Conservation (phyloP, 2,888 invertebrate species). For the Saturnia japonica region DNA sequence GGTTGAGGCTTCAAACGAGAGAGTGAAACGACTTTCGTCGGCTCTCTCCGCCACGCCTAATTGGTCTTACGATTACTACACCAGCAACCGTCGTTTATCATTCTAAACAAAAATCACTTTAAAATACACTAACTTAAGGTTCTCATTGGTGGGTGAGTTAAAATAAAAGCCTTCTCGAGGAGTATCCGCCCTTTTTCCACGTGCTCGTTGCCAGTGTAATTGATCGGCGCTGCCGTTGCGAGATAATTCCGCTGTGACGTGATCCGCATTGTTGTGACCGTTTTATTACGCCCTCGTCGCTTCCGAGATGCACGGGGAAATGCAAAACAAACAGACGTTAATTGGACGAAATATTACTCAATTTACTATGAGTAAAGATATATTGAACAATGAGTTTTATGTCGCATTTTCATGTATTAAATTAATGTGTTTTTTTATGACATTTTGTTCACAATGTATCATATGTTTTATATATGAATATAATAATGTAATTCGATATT, state of each 20-base stretch:
- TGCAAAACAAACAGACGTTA: conserved; percentile 67
- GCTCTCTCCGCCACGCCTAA: conserved; percentile 52
- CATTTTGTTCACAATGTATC: background rate
- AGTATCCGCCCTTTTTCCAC: conserved; percentile 60
- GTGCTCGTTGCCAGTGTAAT: conserved; percentile 74
- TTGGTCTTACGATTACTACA: conserved; percentile 56
- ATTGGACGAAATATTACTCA: conserved; percentile 56
- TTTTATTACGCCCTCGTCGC: conserved; percentile 62
- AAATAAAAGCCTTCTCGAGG: conserved; percentile 51
- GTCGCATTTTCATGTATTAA: background rate
- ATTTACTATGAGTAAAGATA: conserved; percentile 29
- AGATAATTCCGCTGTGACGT: conserved; percentile 77
- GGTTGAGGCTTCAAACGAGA: conserved; percentile 51
- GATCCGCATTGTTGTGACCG: conserved; percentile 74
- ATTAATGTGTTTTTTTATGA: background rate
- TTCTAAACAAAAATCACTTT: conserved; percentile 44
- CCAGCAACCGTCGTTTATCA: conserved; percentile 26
- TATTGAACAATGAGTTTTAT: conserved; percentile 1
- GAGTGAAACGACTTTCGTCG: conserved; percentile 47
- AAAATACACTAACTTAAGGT: conserved; percentile 46
- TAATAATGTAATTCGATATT: background rate
- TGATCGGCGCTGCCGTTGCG: conserved; percentile 73
- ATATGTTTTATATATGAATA: background rate
- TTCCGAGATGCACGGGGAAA: conserved; percentile 61
- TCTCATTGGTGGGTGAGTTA: conserved; percentile 39